Percentiles rank a stretch among this genome's conserved stretches.
These are phyloP conservation scores for Callyntrura guangdongensis DNA, from an alignment of 2,888 invertebrate species.

Conservation along the genomic window DNA sequence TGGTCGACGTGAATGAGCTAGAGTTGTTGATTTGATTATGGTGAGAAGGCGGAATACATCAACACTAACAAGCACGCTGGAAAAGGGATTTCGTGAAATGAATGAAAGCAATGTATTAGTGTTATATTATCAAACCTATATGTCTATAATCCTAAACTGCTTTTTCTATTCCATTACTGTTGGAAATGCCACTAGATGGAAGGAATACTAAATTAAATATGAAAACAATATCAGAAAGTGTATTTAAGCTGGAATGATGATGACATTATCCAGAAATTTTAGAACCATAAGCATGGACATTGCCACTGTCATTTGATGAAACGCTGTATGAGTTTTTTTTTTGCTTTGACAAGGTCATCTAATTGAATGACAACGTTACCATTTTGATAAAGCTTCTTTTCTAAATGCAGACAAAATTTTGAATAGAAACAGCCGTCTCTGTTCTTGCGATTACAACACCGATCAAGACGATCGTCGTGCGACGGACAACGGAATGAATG, in stretches of 20 bases:
- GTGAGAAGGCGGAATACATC: neutral
- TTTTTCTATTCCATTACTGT: too few relatives aligned
- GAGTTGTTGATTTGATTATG: neutral
- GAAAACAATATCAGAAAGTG: neutral
- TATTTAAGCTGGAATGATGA: neutral
- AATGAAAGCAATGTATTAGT: neutral
- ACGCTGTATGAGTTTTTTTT: neutral
- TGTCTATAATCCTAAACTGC: too few relatives aligned
- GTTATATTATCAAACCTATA: too few relatives aligned
- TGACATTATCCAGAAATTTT: neutral
- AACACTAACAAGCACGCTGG: neutral
- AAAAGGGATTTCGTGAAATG: neutral
- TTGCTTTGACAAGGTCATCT: conserved; percentile 57
- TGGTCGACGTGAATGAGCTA: neutral
- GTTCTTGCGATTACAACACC: neutral
- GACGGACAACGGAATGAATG: neutral
- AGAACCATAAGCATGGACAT: neutral
- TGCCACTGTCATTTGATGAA: too few relatives aligned
- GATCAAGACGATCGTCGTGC: neutral
- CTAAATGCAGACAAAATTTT: neutral
- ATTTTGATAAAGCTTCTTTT: conserved; percentile 1
- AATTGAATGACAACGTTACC: neutral
- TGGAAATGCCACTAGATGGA: too few relatives aligned
- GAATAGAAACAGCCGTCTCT: neutral
- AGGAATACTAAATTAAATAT: neutral